A percentile compares a stretch with the other conserved stretches of the same genome.
phyloP scores from a whole-genome alignment of 2,113 vertebrate species.

The Xenopus laevis region DNA sequence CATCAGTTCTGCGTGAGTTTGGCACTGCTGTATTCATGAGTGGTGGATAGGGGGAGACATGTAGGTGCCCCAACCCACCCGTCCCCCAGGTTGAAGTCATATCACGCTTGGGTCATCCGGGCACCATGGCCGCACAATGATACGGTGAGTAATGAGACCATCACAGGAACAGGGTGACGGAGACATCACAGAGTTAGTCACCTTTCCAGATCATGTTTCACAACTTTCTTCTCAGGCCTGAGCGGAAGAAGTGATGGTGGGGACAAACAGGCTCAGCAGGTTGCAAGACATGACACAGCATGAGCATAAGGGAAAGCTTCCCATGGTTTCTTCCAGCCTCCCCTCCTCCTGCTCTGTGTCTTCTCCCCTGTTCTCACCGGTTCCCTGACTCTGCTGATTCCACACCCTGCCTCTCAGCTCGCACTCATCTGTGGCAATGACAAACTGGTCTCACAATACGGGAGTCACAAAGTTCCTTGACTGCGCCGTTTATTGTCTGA shows the following conservation, averaged over 20 bases:
- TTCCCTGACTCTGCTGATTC: no score
- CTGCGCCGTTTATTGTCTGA: conserved; percentile 18
- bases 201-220: background rate
- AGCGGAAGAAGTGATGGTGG: conserved; percentile 51
- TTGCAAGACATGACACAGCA: conserved; percentile 46
- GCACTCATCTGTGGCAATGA: accelerated
- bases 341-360: conserved; percentile 46
- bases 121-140: no score
- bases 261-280: conserved; percentile 49
- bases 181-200: conserved; percentile 13
- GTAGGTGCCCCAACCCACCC: no score
- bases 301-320: conserved; percentile 52
- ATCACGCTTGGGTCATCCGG: no score
- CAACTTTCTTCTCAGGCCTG: conserved; percentile 45
- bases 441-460: background rate
- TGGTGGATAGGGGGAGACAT: no score
- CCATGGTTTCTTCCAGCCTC: conserved; percentile 47
- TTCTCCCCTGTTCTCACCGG: conserved; percentile 50
- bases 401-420: conserved; percentile 13
- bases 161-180: background rate
- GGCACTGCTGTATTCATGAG: no score
- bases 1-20: no score
- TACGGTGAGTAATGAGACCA: no score
- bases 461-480: no score
- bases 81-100: no score